Base-by-base conservation (phyloP, 2,797 vertebrate genomes). In the Enteromius radiatus region DNA sequence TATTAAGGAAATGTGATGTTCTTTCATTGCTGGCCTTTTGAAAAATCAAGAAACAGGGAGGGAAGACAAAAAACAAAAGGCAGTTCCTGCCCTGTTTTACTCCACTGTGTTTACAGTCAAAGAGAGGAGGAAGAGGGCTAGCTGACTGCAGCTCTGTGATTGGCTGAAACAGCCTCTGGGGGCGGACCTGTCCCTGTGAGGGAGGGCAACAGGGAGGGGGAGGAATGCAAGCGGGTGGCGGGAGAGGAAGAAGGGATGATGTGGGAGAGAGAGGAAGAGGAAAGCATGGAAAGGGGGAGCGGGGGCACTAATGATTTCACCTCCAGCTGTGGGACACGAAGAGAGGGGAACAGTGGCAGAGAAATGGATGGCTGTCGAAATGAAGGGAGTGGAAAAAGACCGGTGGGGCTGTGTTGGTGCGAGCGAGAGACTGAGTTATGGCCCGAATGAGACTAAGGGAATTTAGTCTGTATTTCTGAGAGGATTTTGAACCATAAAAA, bases 281-380 rank as follows among this genome's bases (percentile, higher is more conserved):
- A 80, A 78, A 86, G 76, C 73, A 65, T 89, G 88, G 88, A 90
- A 89, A 88, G 90, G 88, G 92, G 91, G 84, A 74, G 81, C 14
- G 38, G 86, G 80, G 91, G 91, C 84, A 90, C 90, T 93, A 93
- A 93, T 94, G 92, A 94, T 91, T 92, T 92, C 90, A 91, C 89
- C 90, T 93, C 92, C 92, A 94, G 92, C 91, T 92, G 93, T 93
- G 92, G 92, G 91, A 91, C 89, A 88, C 82, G 87, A 90, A 88
- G 86, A 90, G 90, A 89, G 59, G 54, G 88, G 91, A 89, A 84
- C 88, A 89, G 88, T 84, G 82, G 84, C 86, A 85, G 86, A 85
- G 87, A 82, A 87, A 47, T 81, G 68, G 71, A 69, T 79, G 82
- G 28, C 74, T 87, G 86, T 84, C 80, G 87, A 89, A 89, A 91